Percentiles rank a stretch among this genome's conserved stretches.
Conservation (phyloP, 2,888 invertebrate genomes). For the Epistrophe eligans region DNA sequence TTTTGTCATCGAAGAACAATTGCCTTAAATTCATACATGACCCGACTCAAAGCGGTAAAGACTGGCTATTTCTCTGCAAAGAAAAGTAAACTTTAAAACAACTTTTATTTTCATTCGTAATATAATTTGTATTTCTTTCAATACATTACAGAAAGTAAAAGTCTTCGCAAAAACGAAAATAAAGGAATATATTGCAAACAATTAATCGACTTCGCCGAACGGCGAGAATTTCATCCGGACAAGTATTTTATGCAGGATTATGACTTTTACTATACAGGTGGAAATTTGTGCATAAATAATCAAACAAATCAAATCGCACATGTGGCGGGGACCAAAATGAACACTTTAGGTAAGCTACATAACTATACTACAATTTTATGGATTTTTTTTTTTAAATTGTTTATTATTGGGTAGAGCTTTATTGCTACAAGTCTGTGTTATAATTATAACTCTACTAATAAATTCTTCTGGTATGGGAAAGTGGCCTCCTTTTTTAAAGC, state of each 20-base stretch:
- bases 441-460: too few species aligned
- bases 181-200: conserved; percentile 71
- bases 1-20: conserved; percentile 77
- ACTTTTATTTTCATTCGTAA: not conserved
- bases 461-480: too few species aligned
- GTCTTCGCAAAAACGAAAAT: conserved; percentile 71
- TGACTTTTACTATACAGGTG: conserved; percentile 82
- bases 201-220: conserved; percentile 76
- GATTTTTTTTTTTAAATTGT: too few species aligned
- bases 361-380: not conserved
- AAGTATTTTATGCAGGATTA: conserved; percentile 80
- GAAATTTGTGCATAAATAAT: conserved; percentile 78
- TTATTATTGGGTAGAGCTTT: too few species aligned
- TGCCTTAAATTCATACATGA: conserved; percentile 55
- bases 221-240: conserved; percentile 78
- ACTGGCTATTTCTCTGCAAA: conserved; percentile 65
- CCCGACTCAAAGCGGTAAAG: conserved; percentile 50
- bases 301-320: conserved; percentile 77
- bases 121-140: not conserved
- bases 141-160: conserved; percentile 70
- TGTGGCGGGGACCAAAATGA: conserved; percentile 77
- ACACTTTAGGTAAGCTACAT: conserved; percentile 75
- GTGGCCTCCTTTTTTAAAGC: too few species aligned
- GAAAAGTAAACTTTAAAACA: conserved; percentile 70
- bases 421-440: too few species aligned